phyloP scores from a whole-genome alignment of 1,140 invertebrate species.

The Potamilus streckersoni region DNA sequence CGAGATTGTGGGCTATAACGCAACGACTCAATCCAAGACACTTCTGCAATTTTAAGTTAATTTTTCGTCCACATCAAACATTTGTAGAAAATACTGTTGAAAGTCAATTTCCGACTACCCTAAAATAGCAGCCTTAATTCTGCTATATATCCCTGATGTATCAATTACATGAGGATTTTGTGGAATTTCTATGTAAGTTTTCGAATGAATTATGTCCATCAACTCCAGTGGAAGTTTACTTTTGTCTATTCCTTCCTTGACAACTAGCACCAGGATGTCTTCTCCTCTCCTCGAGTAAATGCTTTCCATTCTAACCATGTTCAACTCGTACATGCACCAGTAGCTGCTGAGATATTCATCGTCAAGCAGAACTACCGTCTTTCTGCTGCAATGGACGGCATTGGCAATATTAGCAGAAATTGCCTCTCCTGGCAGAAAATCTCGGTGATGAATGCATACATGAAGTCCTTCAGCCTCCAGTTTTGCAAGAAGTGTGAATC shows the following conservation, averaged over 20 bases:
- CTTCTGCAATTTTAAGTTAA: too few relatives aligned
- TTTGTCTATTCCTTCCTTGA: constrained; percentile 7
- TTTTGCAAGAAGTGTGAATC: constrained; percentile 15
- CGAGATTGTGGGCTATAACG: too few relatives aligned
- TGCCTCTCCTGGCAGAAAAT: constrained; percentile 48
- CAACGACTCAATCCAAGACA: too few relatives aligned
- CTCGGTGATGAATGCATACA: constrained; percentile 47
- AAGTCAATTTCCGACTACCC: too few relatives aligned
- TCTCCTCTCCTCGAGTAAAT: constrained; percentile 33
- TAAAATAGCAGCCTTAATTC: too few relatives aligned
- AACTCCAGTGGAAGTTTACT: constrained; percentile 4
- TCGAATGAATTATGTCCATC: constrained; percentile 9
- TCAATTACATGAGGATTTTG: too few relatives aligned
- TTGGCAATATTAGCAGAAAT: constrained; percentile 76
- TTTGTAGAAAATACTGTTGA: too few relatives aligned
- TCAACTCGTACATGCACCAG: constrained; percentile 78
- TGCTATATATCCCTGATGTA: too few relatives aligned
- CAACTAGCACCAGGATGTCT: constrained; percentile 7
- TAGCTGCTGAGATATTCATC: constrained; percentile 75
- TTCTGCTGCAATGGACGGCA: constrained; percentile 73
- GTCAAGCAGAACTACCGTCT: constrained; percentile 75
- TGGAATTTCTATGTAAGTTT: constrained; percentile 11
- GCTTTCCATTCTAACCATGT: constrained; percentile 61
- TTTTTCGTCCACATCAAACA: too few relatives aligned
- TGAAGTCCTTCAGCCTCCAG: constrained; percentile 32